These are phyloP conservation scores for Sussaba pulchella DNA, from an alignment of 2,888 invertebrate species.

Conservation along the genomic window DNA sequence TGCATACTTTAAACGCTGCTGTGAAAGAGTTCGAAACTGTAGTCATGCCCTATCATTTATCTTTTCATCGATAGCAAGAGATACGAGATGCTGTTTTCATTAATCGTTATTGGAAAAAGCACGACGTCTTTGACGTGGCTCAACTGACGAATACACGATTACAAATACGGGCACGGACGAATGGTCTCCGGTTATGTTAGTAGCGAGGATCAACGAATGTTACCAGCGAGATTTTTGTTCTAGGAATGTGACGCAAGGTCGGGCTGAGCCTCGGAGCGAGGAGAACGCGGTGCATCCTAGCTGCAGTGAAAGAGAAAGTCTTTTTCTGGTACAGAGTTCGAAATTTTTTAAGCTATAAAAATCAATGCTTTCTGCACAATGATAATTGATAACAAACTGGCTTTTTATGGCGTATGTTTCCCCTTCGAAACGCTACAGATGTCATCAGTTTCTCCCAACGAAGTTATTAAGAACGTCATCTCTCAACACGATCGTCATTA, in stretches of 20 bases:
- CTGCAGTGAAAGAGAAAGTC: too few relatives aligned
- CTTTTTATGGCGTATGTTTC: too few relatives aligned
- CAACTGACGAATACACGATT: not conserved
- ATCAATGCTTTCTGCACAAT: too few relatives aligned
- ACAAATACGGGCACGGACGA: slow-evolving; percentile 4
- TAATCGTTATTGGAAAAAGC: slow-evolving; percentile 39
- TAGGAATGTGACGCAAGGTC: slow-evolving; percentile 75
- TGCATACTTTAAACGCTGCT: too few relatives aligned
- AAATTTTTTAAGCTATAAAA: too few relatives aligned
- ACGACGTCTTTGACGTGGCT: slow-evolving; percentile 25
- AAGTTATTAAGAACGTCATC: too few relatives aligned
- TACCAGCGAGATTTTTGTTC: slow-evolving; percentile 78
- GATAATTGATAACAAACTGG: too few relatives aligned
- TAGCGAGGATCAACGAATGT: slow-evolving; percentile 73
- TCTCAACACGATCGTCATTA: too few relatives aligned
- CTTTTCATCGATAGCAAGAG: slow-evolving; percentile 46
- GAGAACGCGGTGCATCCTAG: too few relatives aligned
- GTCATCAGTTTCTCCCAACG: too few relatives aligned
- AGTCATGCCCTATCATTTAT: not conserved
- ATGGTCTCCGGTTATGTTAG: slow-evolving; percentile 35
- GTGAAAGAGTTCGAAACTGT: not conserved
- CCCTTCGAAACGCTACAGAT: too few relatives aligned
- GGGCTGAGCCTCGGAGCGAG: slow-evolving; percentile 26
- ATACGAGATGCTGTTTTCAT: slow-evolving; percentile 54
- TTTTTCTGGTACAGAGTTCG: too few relatives aligned